These are phyloP conservation scores for Australoheros scitulus DNA, from an alignment of 2,113 vertebrate genomes.

Conservation along the genomic window DNA sequence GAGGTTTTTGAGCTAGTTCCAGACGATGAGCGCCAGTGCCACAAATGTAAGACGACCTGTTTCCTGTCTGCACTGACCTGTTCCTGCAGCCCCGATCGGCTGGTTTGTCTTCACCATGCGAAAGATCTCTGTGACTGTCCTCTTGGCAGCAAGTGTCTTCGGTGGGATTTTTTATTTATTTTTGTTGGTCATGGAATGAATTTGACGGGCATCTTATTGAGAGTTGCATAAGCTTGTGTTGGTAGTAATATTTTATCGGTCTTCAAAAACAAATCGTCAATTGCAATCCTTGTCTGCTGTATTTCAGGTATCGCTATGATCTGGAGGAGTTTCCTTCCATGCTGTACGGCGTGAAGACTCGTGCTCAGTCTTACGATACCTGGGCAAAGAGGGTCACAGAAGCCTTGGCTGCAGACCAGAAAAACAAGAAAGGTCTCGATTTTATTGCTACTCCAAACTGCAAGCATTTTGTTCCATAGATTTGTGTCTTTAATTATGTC, in stretches of 20 bases:
- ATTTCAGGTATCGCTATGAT: conserved; percentile 90
- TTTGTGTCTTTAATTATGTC: neutral
- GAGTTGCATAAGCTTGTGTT: neutral
- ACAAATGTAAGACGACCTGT: conserved; percentile 95
- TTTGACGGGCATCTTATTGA: neutral
- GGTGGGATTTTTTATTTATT: conserved; percentile 72
- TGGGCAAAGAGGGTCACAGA: conserved; percentile 95
- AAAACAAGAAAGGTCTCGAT: conserved; percentile 91
- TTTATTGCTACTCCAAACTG: neutral
- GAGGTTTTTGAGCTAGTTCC: conserved; percentile 97
- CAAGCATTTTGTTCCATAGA: neutral
- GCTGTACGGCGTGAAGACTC: conserved; percentile 92
- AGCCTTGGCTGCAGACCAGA: conserved; percentile 91
- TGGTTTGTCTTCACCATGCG: conserved; percentile 92
- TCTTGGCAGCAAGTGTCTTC: conserved; percentile 91
- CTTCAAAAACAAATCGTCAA: neutral
- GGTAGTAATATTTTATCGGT: neutral
- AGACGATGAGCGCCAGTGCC: conserved; percentile 96
- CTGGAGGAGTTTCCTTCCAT: conserved; percentile 94
- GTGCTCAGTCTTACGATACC: conserved; percentile 95
- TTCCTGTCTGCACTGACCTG: conserved; percentile 97
- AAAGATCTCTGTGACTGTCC: conserved; percentile 90
- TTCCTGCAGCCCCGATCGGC: conserved; percentile 89
- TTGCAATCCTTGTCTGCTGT: neutral
- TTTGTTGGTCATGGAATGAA: neutral